Evolutionary conservation across 2,888 invertebrate species (phyloP).

Genomic region (Drosophila niveifrons): DNA sequence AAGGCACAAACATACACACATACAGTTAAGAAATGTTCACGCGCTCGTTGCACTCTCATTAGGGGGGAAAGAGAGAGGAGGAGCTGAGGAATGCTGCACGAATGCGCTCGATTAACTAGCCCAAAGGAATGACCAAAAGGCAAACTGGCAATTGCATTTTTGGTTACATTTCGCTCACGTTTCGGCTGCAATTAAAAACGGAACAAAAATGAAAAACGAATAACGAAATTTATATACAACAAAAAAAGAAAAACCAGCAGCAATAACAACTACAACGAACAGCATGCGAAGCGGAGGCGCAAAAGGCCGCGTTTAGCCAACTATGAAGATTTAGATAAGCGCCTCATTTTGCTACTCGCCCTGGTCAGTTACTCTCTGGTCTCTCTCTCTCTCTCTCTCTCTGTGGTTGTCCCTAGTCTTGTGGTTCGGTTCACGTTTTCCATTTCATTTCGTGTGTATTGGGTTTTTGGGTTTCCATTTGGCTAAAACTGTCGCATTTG

Average conservation of each 20-base stretch:
- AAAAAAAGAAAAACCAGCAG: background rate
- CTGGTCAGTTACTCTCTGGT: constrained; percentile 38
- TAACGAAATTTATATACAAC: constrained; percentile 3
- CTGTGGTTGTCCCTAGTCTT: constrained; percentile 1
- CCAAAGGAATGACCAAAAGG: constrained; percentile 69
- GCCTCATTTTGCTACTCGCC: constrained; percentile 73
- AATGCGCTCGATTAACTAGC: constrained; percentile 66
- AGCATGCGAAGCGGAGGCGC: constrained; percentile 62
- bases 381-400: background rate
- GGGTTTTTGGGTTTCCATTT: constrained; percentile 41
- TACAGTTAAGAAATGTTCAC: constrained; percentile 50
- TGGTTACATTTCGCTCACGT: constrained; percentile 81
- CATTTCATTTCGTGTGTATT: constrained; percentile 68
- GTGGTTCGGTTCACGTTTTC: constrained; percentile 61
- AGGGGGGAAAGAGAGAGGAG: background rate
- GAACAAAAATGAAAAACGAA: constrained; percentile 53
- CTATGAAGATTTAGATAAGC: constrained; percentile 86
- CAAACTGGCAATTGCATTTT: constrained; percentile 76
- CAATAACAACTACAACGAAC: constrained; percentile 29
- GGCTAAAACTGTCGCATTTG: constrained; percentile 74
- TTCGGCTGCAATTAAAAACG: constrained; percentile 82
- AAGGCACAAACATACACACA: constrained; percentile 35
- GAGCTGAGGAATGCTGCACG: constrained; percentile 73
- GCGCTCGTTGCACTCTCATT: constrained; percentile 37
- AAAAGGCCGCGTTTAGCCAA: constrained; percentile 85